Evolutionary conservation across 2,888 invertebrate species (phyloP).

Genomic region (Meta bourneti): DNA sequence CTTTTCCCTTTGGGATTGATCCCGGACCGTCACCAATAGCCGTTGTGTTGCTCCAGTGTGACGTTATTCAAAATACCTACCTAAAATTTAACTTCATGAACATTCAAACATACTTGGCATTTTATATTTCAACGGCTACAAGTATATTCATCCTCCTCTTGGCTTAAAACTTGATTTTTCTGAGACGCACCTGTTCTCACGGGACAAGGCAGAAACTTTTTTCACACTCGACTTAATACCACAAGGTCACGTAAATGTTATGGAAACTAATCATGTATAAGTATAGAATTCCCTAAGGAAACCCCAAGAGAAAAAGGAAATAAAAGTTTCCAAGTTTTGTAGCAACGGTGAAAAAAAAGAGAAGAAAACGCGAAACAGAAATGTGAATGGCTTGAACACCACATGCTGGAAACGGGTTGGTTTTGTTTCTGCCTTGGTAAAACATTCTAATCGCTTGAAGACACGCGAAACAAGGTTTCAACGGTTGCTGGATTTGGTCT

Average conservation of each 20-base stretch:
- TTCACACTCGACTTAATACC: not conserved
- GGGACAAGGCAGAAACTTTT: not conserved
- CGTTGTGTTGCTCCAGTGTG: too few species aligned
- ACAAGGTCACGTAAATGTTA: not conserved
- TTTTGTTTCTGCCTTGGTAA: not conserved
- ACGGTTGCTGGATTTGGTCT: not conserved
- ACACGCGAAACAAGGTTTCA: slow-evolving; percentile 16
- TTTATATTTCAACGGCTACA: too few species aligned
- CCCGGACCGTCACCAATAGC: too few species aligned
- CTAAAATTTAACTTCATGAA: too few species aligned
- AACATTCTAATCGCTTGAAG: slow-evolving; percentile 18
- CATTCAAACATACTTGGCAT: too few species aligned
- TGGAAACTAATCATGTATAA: not conserved
- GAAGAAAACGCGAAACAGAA: not conserved
- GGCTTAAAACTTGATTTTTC: too few species aligned
- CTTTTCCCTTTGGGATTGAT: too few species aligned
- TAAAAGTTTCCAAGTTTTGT: slow-evolving; percentile 1
- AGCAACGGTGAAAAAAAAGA: not conserved
- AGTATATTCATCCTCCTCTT: too few species aligned
- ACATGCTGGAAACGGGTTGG: not conserved
- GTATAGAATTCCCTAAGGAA: not conserved
- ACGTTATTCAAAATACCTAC: too few species aligned
- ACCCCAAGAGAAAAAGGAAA: not conserved
- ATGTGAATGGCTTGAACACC: not conserved
- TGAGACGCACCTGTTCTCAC: too few species aligned